These are phyloP conservation scores for Columbina picui DNA, from an alignment of 2,113 vertebrate species.

Conservation along the genomic window DNA sequence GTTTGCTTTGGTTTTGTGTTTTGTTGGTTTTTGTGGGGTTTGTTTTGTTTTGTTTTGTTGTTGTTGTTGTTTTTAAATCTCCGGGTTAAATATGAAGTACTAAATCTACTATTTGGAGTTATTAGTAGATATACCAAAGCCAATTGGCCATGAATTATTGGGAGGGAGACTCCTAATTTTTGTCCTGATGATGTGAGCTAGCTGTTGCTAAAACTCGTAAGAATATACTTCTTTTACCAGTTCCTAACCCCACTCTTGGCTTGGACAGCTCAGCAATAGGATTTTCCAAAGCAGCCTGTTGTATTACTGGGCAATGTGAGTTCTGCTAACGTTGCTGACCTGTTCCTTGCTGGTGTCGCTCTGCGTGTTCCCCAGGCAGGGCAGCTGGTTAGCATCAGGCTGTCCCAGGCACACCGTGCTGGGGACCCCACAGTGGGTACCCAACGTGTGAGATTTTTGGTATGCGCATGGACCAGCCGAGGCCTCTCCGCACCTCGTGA, in stretches of 20 bases:
- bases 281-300: background rate
- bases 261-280: background rate
- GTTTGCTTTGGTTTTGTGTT: background rate
- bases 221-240: background rate
- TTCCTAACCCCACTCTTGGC: background rate
- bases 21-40: too few species aligned
- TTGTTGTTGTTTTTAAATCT: background rate
- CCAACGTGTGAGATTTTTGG: background rate
- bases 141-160: background rate
- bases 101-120: background rate
- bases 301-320: background rate
- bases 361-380: background rate
- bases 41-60: background rate
- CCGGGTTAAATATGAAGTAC: background rate
- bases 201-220: background rate
- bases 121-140: background rate
- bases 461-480: background rate
- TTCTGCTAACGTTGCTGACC: background rate
- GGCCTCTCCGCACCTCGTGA: background rate
- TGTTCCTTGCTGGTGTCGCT: background rate
- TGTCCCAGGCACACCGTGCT: background rate
- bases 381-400: conserved; percentile 46
- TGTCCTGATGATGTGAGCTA: background rate
- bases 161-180: background rate
- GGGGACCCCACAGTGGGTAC: conserved; percentile 47